Evolutionary conservation across 2,113 vertebrate genomes (phyloP), one percentile per base, ranked within the genome.

Genomic region (Podilymbus podiceps): DNA sequence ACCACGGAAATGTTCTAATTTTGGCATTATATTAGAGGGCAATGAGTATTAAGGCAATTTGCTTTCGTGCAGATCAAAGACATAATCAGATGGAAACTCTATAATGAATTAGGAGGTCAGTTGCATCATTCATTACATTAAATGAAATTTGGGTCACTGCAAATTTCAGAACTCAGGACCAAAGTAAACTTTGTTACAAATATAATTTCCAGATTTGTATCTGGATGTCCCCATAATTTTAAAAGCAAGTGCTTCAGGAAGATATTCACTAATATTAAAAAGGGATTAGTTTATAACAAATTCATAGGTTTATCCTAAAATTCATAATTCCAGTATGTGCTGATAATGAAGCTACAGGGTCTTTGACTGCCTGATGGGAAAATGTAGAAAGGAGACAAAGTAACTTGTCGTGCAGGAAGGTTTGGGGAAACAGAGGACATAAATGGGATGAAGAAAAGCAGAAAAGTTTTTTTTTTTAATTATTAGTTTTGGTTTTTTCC

Each of bases 291-390:
- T 76, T 66, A 27, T 69, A 30, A 53, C 2, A 73, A 40, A 40
- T 77, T 8, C 9, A 25, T 56, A 62, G 8, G 5, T 66, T 95
- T 69, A 46, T 46, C 19, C 18, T 62, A 50, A 85, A 83, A 75
- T 73, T 76, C 49, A 0, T 68, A 25, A 62, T 64, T 53, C 33
- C 38, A 38, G 9, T 17, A 66, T 0, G 0, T 58, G 22, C 18
- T 79, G 58, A 68, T 12, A 88, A 40, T 67, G 56, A 89, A 63
- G 21, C 19, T 50, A 31, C 5, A 18, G 17, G 38, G 7, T 53
- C 3, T 46, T 24, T 27, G 46, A 33, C 9, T 84, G 24, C 42
- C 11, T 52, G 46, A 52, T 8, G 50, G 63, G 23, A 90, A 88
- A 66, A 76, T 0, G 1, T 28, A n/a, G 58, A 64, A 89, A 89